phyloP scores from a whole-genome alignment of 2,113 vertebrate species.

The Cyphomyrus discorhynchus region DNA sequence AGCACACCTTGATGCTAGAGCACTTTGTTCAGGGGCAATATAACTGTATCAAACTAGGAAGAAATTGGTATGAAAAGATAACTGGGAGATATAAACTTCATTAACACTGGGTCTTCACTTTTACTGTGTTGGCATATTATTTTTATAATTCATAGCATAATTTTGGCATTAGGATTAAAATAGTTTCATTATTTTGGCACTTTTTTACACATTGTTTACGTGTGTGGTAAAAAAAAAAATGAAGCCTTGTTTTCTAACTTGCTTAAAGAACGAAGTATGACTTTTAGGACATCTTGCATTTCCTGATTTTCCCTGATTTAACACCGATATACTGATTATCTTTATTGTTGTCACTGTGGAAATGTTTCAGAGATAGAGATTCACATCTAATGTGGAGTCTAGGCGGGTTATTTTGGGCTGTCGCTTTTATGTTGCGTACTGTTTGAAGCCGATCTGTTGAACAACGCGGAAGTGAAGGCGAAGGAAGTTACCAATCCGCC shows the following conservation, averaged over 20 bases:
- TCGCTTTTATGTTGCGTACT: not conserved
- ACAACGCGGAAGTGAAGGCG: not conserved
- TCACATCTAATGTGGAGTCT: not conserved
- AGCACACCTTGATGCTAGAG: not conserved
- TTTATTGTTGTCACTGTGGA: not conserved
- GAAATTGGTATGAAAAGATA: not conserved
- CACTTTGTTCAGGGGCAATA: not conserved
- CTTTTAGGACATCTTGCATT: not conserved
- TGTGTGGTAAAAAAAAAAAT: not conserved
- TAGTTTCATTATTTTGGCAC: not conserved
- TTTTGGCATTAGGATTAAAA: not conserved
- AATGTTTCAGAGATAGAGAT: not conserved
- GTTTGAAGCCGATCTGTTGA: not conserved
- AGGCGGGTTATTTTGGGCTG: not conserved
- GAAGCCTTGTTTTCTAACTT: not conserved
- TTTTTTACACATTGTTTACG: not conserved
- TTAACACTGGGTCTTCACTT: not conserved
- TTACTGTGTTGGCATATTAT: not conserved
- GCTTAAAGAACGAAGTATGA: not conserved
- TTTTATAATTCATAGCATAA: not conserved
- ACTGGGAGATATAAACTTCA: not conserved
- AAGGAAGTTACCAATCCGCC: not conserved
- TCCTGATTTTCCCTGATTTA: not conserved
- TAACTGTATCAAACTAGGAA: not conserved
- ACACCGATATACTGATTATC: not conserved